Conservation (phyloP, 1,140 invertebrate genomes). For the Apocrypta bakeri region DNA sequence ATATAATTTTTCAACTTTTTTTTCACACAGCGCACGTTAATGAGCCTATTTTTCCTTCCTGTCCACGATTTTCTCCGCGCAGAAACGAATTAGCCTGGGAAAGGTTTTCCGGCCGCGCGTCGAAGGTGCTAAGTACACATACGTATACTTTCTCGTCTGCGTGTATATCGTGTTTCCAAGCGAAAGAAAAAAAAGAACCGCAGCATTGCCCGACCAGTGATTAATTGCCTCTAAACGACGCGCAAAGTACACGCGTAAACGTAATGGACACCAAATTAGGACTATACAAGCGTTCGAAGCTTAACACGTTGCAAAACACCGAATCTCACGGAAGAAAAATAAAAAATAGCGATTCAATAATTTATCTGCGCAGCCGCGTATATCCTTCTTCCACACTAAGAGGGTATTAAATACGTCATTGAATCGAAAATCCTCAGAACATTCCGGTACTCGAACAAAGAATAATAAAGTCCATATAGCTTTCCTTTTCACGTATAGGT, state of each 20-base stretch:
- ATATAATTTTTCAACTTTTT: too few species aligned
- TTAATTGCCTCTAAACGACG: constrained; percentile 24
- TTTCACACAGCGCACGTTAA: not conserved
- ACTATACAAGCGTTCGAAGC: not conserved
- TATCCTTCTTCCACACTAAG: not conserved
- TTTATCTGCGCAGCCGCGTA: not conserved
- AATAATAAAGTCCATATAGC: constrained; percentile 12
- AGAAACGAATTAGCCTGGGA: not conserved
- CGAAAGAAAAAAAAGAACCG: not conserved
- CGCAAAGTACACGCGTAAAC: not conserved
- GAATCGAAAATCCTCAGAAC: too few species aligned
- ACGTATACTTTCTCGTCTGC: not conserved
- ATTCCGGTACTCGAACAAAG: not conserved
- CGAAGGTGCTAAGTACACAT: not conserved
- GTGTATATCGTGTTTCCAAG: not conserved
- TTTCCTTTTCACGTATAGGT: not conserved
- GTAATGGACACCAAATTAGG: constrained; percentile 15
- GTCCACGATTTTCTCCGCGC: not conserved
- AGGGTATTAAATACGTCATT: not conserved
- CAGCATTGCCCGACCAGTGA: not conserved
- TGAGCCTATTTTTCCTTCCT: not conserved
- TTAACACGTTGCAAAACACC: not conserved
- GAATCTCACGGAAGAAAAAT: not conserved
- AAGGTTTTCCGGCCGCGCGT: not conserved
- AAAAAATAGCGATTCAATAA: constrained; percentile 8